A percentile compares a stretch with the other conserved stretches of the same genome.
Evolutionary conservation across 2,888 invertebrate genomes (phyloP).

Genomic region (Heterodera filipjevi): DNA sequence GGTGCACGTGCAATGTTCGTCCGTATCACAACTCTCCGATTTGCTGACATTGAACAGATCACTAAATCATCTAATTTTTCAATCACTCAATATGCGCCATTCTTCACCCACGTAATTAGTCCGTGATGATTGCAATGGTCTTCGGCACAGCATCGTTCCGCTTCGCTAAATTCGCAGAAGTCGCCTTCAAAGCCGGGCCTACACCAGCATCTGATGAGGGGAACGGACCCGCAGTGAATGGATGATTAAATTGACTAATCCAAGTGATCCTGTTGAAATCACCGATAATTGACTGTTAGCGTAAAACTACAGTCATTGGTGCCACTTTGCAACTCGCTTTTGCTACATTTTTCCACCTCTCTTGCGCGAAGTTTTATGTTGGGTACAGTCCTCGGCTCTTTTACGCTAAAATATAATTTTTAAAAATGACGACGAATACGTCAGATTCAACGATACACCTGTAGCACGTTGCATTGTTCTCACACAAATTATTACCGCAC

Average conservation of each 20-base stretch:
- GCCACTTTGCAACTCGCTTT: neutral
- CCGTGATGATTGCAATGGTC: slow-evolving; percentile 41
- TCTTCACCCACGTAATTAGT: slow-evolving; percentile 13
- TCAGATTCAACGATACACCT: too few relatives aligned
- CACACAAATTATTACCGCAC: slow-evolving; percentile 36
- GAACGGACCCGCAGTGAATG: too few relatives aligned
- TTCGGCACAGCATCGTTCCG: slow-evolving; percentile 43
- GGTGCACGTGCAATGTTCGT: slow-evolving; percentile 30
- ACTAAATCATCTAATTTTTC: neutral
- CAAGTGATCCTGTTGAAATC: neutral
- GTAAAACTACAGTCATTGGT: slow-evolving; percentile 15
- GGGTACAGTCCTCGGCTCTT: slow-evolving; percentile 26
- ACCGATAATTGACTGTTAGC: slow-evolving; percentile 7
- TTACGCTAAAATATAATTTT: slow-evolving; percentile 21
- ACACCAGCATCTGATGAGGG: slow-evolving; percentile 41
- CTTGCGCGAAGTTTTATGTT: slow-evolving; percentile 3
- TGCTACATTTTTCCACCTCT: slow-evolving; percentile 10
- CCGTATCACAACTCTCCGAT: slow-evolving; percentile 4
- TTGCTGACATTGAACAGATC: slow-evolving; percentile 17
- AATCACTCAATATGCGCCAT: neutral
- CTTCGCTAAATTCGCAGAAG: slow-evolving; percentile 40
- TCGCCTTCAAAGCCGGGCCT: slow-evolving; percentile 39
- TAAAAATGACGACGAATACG: neutral
- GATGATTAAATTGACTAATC: too few relatives aligned
- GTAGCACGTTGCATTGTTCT: slow-evolving; percentile 44